Conservation (phyloP, 2,797 vertebrate species). For the Oophaga sylvatica region DNA sequence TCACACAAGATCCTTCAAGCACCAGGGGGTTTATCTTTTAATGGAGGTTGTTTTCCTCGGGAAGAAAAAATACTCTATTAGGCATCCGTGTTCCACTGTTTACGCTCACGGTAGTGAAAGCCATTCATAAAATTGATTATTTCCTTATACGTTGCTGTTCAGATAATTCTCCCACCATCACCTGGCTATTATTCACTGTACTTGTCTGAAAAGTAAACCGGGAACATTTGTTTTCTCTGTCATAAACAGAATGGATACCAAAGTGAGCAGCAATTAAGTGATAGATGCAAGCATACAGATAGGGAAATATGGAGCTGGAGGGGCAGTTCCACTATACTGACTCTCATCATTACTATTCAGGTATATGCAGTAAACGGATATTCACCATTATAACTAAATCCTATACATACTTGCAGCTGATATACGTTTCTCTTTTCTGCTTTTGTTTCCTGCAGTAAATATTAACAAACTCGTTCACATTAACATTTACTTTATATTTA, state of each 20-base stretch:
- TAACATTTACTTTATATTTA: background rate
- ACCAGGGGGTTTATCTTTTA: slow-evolving; percentile 60
- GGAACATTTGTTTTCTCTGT: slow-evolving; percentile 47
- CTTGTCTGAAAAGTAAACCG: slow-evolving; percentile 40
- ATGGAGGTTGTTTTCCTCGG: slow-evolving; percentile 53
- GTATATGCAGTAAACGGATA: no score
- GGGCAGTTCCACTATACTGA: background rate
- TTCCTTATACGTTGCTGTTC: slow-evolving; percentile 56
- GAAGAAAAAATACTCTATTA: slow-evolving; percentile 59
- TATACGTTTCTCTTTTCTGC: background rate
- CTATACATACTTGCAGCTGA: background rate
- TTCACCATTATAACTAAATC: background rate
- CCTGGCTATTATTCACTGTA: slow-evolving; percentile 55
- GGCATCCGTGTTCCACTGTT: slow-evolving; percentile 53
- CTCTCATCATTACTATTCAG: background rate
- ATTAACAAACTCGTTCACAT: background rate
- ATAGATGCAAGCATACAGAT: slow-evolving; percentile 20
- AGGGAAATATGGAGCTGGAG: background rate
- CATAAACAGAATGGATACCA: slow-evolving; percentile 45
- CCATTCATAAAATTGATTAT: slow-evolving; percentile 61
- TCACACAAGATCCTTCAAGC: slow-evolving; percentile 55
- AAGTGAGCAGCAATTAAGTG: slow-evolving; percentile 37
- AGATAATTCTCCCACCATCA: slow-evolving; percentile 55
- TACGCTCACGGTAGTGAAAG: slow-evolving; percentile 52
- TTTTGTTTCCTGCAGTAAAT: background rate